Evolutionary conservation across 2,888 invertebrate genomes (phyloP), one percentile per base, ranked within the genome.

Genomic region (Rotaria macrura): DNA sequence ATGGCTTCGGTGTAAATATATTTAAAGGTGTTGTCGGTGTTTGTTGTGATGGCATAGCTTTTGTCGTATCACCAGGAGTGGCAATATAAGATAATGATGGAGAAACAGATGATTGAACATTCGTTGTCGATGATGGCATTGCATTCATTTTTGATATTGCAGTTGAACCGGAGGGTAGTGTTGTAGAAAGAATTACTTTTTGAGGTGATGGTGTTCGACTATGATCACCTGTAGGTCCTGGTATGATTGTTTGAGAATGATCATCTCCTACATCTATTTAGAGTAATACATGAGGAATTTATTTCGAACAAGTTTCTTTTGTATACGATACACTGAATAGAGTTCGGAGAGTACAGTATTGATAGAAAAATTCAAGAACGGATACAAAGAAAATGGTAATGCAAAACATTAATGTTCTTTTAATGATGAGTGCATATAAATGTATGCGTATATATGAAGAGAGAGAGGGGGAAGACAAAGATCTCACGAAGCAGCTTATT

Each of bases 1-100:
- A 79, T 43, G 79, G 79, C 43, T 79, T 79, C 12, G 79, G 79
- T 40, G 79, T 34, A 25, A 79, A 43, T 79, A 79, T 79, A 79
- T 40, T 79, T 10, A 79, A 43, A 6, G 79, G n/a, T 79, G 79
- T 25, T 43, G 79, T 10, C 7, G 43, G 25, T 43, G n/a, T 40
- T 43, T 23, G 79, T 43, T 40, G 43, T n/a, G 25, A 10, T 43
- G 40, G 7, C n/a, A 3, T 0, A 10, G 2, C 0, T 43, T 40
- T 25, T 79, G 10, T 65, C 7, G 65, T 17, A 34, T 65, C 65
- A 65, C 29, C 23, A 25, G 40, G 10, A 10, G 25, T 25, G 5
- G 49, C 3, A 49, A 3, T 49, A 43, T 43, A 79, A 12, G 23
- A 43, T 25, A 79, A 7, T 43, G 17, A 79, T 20, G 43, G 25